Percentiles rank a stretch among this genome's conserved stretches.
phyloP scores from a whole-genome alignment of 2,888 invertebrate species.

The Catocala sponsa region DNA sequence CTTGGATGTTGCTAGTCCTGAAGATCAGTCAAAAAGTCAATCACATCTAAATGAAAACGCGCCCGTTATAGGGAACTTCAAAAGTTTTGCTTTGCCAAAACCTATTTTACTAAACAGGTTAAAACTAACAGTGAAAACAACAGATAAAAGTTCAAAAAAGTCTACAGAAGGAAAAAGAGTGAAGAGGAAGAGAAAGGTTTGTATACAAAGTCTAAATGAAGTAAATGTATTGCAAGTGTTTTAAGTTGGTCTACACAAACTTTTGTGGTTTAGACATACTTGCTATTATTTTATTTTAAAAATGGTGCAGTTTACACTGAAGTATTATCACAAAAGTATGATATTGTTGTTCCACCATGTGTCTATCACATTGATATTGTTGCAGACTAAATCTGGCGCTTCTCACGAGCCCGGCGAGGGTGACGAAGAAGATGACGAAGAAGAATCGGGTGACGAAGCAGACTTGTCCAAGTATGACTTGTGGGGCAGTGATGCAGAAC shows the following conservation, averaged over 20 bases:
- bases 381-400: conserved; percentile 74
- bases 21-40: conserved; percentile 56
- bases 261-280: background rate
- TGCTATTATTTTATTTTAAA: background rate
- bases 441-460: conserved; percentile 89
- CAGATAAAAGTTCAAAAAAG: conserved; percentile 68
- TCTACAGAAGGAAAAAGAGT: conserved; percentile 61
- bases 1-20: conserved; percentile 64
- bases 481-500: conserved; percentile 90
- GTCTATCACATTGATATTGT: conserved; percentile 56
- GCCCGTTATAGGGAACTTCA: conserved; percentile 82
- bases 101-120: conserved; percentile 82
- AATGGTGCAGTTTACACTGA: background rate
- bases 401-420: conserved; percentile 78
- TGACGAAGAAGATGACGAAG: conserved; percentile 89
- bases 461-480: conserved; percentile 94
- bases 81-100: conserved; percentile 85
- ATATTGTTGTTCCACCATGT: background rate
- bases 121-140: conserved; percentile 75
- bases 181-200: conserved; percentile 78
- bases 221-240: conserved; percentile 11
- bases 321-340: background rate
- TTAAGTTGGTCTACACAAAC: background rate
- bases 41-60: conserved; percentile 68
- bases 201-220: conserved; percentile 58